A percentile compares a stretch with the other conserved stretches of the same genome.
Evolutionary conservation across 2,888 invertebrate species (phyloP).

Genomic region (Cephus spinipes): DNA sequence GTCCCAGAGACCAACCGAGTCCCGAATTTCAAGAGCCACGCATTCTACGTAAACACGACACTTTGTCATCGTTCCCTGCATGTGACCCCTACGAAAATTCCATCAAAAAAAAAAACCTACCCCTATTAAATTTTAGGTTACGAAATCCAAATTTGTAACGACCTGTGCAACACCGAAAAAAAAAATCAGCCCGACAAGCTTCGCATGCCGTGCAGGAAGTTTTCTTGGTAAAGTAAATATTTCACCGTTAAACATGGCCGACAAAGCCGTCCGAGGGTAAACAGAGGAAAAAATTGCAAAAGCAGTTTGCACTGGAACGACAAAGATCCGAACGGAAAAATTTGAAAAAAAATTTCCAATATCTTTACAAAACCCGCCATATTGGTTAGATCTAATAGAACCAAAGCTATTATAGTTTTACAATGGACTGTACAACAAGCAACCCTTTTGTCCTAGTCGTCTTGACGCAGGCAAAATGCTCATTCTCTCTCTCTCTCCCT

Average conservation of each 20-base stretch:
- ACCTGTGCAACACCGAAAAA: neutral
- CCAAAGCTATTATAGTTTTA: neutral
- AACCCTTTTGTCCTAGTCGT: slow-evolving; percentile 6
- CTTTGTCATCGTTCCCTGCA: neutral
- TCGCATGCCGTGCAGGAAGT: neutral
- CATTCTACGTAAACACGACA: neutral
- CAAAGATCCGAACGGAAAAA: neutral
- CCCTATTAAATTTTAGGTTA: neutral
- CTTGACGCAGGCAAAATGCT: slow-evolving; percentile 9
- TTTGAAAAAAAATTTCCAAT: neutral
- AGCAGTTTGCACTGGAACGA: neutral
- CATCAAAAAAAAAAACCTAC: neutral
- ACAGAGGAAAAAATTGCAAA: neutral
- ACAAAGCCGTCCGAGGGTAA: neutral
- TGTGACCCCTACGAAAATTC: neutral
- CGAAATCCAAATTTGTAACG: neutral
- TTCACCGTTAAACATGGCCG: neutral
- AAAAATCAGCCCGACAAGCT: neutral
- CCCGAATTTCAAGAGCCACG: slow-evolving; percentile 1
- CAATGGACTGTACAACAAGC: neutral
- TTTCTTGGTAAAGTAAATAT: neutral
- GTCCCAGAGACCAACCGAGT: neutral
- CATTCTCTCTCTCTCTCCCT: neutral
- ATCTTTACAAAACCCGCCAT: neutral
- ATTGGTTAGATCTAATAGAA: neutral